Percentiles rank a stretch among this genome's conserved stretches.
Evolutionary conservation across 2,888 invertebrate genomes (phyloP).

Genomic region (Myopa testacea): DNA sequence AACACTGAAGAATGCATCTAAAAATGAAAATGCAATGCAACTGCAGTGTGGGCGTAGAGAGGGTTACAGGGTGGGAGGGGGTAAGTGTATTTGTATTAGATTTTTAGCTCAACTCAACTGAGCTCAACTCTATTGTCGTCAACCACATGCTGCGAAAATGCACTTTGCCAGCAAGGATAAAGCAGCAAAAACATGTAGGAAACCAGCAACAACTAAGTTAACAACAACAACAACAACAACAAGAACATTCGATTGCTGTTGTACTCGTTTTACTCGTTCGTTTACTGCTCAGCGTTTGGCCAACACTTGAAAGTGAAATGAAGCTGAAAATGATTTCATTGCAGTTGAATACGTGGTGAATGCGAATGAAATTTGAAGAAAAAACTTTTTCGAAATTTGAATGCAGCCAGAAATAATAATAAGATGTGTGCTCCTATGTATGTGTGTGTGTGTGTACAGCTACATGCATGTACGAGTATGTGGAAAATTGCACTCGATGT

Average conservation of each 20-base stretch:
- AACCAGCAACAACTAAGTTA: not conserved
- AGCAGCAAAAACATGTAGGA: not conserved
- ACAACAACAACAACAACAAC: not conserved
- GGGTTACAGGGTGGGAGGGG: not conserved
- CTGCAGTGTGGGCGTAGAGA: not conserved
- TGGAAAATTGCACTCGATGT: slow-evolving; percentile 3
- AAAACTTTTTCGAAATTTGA: not conserved
- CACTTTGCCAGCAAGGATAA: slow-evolving; percentile 31
- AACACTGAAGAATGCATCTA: slow-evolving; percentile 27
- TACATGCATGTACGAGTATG: not conserved
- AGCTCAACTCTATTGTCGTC: slow-evolving; percentile 18
- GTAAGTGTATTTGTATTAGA: slow-evolving; percentile 23
- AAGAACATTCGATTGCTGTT: slow-evolving; percentile 13
- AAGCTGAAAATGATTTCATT: slow-evolving; percentile 64
- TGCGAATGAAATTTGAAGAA: slow-evolving; percentile 10
- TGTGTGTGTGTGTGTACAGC: not conserved
- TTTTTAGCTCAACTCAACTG: not conserved
- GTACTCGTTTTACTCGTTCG: slow-evolving; percentile 6
- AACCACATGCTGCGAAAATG: slow-evolving; percentile 37
- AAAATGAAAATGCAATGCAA: slow-evolving; percentile 16
- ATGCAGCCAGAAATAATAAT: not conserved
- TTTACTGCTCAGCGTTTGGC: slow-evolving; percentile 17
- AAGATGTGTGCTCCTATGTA: not conserved
- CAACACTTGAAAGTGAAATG: slow-evolving; percentile 64
- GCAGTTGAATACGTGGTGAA: slow-evolving; percentile 29